phyloP scores from a whole-genome alignment of 2,888 invertebrate species.

The Xanthia togata region DNA sequence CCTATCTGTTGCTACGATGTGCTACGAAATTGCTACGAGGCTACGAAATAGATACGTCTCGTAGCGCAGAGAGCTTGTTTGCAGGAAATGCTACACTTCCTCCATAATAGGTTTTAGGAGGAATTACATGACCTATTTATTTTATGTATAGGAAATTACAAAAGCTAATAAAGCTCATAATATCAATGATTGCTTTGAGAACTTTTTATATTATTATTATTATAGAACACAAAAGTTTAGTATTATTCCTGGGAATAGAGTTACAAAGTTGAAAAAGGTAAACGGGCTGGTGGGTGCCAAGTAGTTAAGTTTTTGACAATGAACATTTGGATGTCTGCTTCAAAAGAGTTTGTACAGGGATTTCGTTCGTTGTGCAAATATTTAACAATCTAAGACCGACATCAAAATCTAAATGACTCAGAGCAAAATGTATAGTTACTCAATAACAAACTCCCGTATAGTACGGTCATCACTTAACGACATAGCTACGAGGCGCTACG shows the following conservation, averaged over 20 bases:
- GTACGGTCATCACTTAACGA: conserved; percentile 33
- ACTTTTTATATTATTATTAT: background rate
- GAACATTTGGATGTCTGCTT: background rate
- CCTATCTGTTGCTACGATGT: conserved; percentile 15
- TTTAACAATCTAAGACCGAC: background rate
- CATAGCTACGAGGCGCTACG: conserved; percentile 48
- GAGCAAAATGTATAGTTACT: conserved; percentile 9
- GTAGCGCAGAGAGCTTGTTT: background rate
- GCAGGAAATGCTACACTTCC: background rate
- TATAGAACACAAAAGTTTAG: background rate
- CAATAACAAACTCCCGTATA: background rate
- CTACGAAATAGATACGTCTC: conserved; percentile 24
- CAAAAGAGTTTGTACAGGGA: background rate
- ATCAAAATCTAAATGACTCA: conserved; percentile 4
- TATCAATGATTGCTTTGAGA: background rate
- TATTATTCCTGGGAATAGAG: background rate
- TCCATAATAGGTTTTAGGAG: background rate
- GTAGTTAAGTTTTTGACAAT: background rate
- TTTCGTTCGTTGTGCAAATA: background rate
- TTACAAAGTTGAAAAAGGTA: background rate
- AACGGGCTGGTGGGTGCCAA: background rate
- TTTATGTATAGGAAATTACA: background rate
- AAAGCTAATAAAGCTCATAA: background rate
- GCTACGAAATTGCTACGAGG: conserved; percentile 44
- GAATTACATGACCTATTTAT: background rate